Evolutionary conservation across 2,113 vertebrate genomes (phyloP).

Genomic region (Dolichotis patagonum): DNA sequence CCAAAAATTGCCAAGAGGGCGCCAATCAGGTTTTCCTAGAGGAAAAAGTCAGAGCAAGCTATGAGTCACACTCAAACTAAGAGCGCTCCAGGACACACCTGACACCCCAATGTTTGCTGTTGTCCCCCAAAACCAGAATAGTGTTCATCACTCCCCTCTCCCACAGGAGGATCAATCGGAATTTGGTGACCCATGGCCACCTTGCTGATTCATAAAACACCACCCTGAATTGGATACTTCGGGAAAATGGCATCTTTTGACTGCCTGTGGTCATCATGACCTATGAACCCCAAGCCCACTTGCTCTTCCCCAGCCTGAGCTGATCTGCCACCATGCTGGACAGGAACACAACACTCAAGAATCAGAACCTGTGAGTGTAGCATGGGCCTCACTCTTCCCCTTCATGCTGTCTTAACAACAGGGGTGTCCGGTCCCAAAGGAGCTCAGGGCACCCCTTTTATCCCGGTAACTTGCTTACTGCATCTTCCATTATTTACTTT

Average conservation of each 20-base stretch:
- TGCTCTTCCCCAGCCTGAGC: too few species aligned
- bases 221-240: not conserved
- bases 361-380: not conserved
- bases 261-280: not conserved
- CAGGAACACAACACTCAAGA: not conserved
- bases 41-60: slow-evolving; percentile 45
- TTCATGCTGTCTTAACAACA: not conserved
- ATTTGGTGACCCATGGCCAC: not conserved
- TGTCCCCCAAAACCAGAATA: not conserved
- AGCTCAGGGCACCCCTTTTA: not conserved
- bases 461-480: not conserved
- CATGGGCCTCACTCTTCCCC: not conserved
- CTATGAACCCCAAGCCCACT: not conserved
- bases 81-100: not conserved
- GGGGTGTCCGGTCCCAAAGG: not conserved
- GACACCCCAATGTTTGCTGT: not conserved
- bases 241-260: not conserved
- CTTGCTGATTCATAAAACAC: not conserved
- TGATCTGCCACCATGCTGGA: not conserved
- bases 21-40: slow-evolving; percentile 97
- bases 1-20: slow-evolving; percentile 97
- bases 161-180: not conserved
- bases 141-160: not conserved
- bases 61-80: not conserved
- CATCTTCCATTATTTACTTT: not conserved